Percentiles rank a stretch among this genome's conserved stretches.
These are phyloP conservation scores for Ferrisia virgata DNA, from an alignment of 2,888 invertebrate species.

Conservation along the genomic window DNA sequence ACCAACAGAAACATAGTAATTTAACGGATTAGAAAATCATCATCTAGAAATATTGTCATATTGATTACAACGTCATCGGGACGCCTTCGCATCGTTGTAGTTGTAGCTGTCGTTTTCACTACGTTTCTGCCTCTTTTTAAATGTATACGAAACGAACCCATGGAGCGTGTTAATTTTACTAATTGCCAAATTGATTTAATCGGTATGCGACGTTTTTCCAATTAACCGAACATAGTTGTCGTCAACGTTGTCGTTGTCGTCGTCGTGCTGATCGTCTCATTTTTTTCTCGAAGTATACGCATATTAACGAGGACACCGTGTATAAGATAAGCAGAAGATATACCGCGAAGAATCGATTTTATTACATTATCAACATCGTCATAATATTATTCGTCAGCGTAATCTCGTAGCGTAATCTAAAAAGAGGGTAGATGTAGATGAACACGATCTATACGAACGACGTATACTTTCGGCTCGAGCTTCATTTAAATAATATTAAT, in stretches of 20 bases:
- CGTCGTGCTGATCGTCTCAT: background rate
- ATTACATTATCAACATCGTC: too few relatives aligned
- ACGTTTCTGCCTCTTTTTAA: background rate
- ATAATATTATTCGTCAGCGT: background rate
- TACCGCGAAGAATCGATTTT: too few relatives aligned
- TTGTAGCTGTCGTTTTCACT: background rate
- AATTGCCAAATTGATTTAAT: constrained; percentile 2
- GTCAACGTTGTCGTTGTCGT: background rate
- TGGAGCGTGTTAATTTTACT: background rate
- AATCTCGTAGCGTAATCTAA: background rate
- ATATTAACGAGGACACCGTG: too few relatives aligned
- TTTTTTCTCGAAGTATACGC: too few relatives aligned
- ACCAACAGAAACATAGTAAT: background rate
- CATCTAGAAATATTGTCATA: background rate
- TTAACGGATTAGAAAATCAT: background rate
- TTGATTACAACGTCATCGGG: background rate
- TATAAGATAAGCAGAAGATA: too few relatives aligned
- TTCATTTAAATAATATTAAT: constrained; percentile 1
- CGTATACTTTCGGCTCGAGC: too few relatives aligned
- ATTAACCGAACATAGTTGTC: background rate
- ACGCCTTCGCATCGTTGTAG: background rate
- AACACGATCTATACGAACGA: too few relatives aligned
- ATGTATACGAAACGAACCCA: too few relatives aligned
- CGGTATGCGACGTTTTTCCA: background rate
- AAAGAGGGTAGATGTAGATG: too few relatives aligned